phyloP scores from a whole-genome alignment of 2,888 invertebrate species.

The Uloborus plumipes region DNA sequence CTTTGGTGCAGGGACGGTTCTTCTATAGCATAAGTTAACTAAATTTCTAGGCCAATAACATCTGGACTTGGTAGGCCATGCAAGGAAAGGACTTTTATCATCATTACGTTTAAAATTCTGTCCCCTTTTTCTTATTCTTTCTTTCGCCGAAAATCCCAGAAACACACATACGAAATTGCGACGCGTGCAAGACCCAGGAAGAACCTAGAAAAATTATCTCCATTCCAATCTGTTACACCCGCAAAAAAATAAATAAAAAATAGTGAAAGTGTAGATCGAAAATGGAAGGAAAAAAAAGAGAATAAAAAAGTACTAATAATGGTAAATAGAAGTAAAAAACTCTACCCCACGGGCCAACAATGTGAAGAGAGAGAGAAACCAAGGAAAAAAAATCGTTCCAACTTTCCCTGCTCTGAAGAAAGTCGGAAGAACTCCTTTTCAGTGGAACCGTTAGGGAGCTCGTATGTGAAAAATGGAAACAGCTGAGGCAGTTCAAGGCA shows the following conservation, averaged over 20 bases:
- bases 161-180: too few species aligned
- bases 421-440: slow-evolving; percentile 52
- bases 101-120: too few species aligned
- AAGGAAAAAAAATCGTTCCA: neutral
- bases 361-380: too few species aligned
- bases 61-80: too few species aligned
- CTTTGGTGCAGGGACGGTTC: too few species aligned
- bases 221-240: slow-evolving; percentile 56
- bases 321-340: neutral
- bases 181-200: too few species aligned
- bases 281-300: neutral
- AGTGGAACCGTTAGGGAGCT: slow-evolving; percentile 47
- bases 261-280: slow-evolving; percentile 47
- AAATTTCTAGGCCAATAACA: too few species aligned
- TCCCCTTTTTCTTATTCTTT: too few species aligned
- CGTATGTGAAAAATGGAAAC: slow-evolving; percentile 60
- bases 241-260: slow-evolving; percentile 9
- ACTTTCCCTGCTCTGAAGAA: slow-evolving; percentile 55
- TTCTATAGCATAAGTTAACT: too few species aligned
- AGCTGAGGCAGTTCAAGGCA: slow-evolving; percentile 63
- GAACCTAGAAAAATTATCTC: slow-evolving; percentile 7
- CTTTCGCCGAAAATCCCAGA: too few species aligned
- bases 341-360: too few species aligned
- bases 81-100: too few species aligned
- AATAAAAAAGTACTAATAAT: slow-evolving; percentile 11